A percentile compares a stretch with the other conserved stretches of the same genome.
Conservation (phyloP, 2,113 vertebrate species). For the Caloenas nicobarica region DNA sequence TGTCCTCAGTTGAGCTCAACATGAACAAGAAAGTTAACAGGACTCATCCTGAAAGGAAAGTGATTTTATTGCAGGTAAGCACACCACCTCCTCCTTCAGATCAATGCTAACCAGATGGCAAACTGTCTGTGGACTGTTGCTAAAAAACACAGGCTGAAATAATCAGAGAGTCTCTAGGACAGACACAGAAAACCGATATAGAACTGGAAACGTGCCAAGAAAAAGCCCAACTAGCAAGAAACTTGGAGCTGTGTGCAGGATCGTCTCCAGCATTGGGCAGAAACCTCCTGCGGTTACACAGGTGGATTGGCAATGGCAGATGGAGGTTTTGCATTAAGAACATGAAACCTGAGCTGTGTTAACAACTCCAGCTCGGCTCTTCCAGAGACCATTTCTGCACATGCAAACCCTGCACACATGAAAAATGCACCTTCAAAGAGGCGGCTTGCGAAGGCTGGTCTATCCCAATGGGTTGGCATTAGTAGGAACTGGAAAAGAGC, state of each 20-base stretch:
- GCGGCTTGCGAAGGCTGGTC: neutral
- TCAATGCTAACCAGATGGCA: neutral
- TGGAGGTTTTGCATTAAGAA: neutral
- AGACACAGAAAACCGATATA: neutral
- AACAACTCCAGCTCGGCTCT: neutral
- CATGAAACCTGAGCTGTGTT: neutral
- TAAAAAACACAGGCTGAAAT: slow-evolving; percentile 11
- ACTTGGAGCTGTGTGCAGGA: neutral
- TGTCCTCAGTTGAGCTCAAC: neutral
- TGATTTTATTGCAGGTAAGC: neutral
- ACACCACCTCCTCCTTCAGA: neutral
- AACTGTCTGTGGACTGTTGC: neutral
- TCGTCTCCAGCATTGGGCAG: neutral
- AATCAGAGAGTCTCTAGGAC: neutral
- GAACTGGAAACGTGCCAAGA: neutral
- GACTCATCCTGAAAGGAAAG: neutral
- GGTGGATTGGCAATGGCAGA: neutral
- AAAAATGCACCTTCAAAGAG: neutral
- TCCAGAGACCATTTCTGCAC: neutral
- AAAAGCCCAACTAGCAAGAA: neutral
- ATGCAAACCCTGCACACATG: rapidly evolving
- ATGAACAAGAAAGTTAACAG: neutral
- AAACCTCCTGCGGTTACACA: neutral
- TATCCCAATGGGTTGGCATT: rapidly evolving
- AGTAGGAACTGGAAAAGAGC: neutral